Evolutionary conservation across 2,888 invertebrate genomes (phyloP).

Genomic region (Acrobasis suavella): DNA sequence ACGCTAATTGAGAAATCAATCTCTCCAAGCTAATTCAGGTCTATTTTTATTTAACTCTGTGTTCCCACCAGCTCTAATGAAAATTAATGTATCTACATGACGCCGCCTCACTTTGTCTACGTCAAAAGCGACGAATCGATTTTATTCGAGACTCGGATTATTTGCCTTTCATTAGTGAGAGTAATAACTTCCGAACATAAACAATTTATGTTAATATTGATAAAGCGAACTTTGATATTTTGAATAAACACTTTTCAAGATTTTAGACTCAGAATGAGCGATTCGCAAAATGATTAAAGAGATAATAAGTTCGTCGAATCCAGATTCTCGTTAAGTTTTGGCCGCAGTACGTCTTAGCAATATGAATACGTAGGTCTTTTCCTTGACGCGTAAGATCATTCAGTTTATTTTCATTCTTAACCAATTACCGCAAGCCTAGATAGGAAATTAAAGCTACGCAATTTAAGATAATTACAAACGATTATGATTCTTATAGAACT

Average conservation of each 20-base stretch:
- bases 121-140: slow-evolving; percentile 19
- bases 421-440: too few relatives aligned
- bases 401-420: too few relatives aligned
- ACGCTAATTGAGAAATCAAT: slow-evolving; percentile 9
- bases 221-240: slow-evolving; percentile 14
- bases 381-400: too few relatives aligned
- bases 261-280: neutral
- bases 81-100: slow-evolving; percentile 20
- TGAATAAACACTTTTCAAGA: slow-evolving; percentile 9
- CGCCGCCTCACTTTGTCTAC: slow-evolving; percentile 18
- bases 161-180: slow-evolving; percentile 19
- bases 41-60: slow-evolving; percentile 1
- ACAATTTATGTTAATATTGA: slow-evolving; percentile 15
- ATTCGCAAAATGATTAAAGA: neutral
- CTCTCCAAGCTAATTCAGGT: neutral
- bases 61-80: slow-evolving; percentile 12
- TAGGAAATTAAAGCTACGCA: too few relatives aligned
- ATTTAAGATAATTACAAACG: too few relatives aligned
- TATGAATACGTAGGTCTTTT: too few relatives aligned
- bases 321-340: too few relatives aligned
- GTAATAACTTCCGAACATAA: slow-evolving; percentile 20
- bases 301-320: neutral
- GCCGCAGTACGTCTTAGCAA: too few relatives aligned
- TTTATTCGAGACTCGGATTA: slow-evolving; percentile 22
- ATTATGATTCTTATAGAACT: too few relatives aligned